These are phyloP conservation scores for Orchestia grillus DNA, from an alignment of 1,140 invertebrate genomes.

Conservation along the genomic window DNA sequence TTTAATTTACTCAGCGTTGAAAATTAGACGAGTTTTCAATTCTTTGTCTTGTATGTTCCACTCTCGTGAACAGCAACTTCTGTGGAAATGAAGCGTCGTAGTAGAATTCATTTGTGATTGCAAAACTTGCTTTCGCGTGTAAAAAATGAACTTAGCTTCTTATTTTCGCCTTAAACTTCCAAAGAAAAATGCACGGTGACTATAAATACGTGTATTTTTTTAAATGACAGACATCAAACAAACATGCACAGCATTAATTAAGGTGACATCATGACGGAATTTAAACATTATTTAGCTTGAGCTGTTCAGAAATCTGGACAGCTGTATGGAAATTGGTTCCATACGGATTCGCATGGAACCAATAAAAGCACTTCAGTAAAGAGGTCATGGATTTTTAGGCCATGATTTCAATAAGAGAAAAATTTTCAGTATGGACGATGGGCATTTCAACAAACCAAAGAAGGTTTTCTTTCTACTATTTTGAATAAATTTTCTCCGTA, in stretches of 20 bases:
- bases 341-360: neutral
- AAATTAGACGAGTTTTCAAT: too few relatives aligned
- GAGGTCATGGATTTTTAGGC: neutral
- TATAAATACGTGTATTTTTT: neutral
- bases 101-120: too few relatives aligned
- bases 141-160: neutral
- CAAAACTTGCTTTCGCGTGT: too few relatives aligned
- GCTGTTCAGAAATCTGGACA: neutral
- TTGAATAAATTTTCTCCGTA: neutral
- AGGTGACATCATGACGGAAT: neutral
- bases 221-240: neutral
- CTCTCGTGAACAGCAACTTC: too few relatives aligned
- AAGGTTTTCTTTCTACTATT: neutral
- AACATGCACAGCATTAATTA: neutral
- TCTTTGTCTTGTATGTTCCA: too few relatives aligned
- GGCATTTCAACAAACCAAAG: neutral
- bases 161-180: neutral
- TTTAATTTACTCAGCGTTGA: too few relatives aligned
- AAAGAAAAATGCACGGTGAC: neutral
- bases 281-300: neutral
- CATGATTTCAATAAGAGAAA: neutral
- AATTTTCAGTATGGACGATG: neutral
- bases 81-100: too few relatives aligned
- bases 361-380: neutral
- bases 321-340: too few relatives aligned